Percentiles rank a stretch among this genome's conserved stretches.
These are phyloP conservation scores for Phrynocephalus vlangalii DNA, from an alignment of 2,797 vertebrate genomes.

Conservation along the genomic window DNA sequence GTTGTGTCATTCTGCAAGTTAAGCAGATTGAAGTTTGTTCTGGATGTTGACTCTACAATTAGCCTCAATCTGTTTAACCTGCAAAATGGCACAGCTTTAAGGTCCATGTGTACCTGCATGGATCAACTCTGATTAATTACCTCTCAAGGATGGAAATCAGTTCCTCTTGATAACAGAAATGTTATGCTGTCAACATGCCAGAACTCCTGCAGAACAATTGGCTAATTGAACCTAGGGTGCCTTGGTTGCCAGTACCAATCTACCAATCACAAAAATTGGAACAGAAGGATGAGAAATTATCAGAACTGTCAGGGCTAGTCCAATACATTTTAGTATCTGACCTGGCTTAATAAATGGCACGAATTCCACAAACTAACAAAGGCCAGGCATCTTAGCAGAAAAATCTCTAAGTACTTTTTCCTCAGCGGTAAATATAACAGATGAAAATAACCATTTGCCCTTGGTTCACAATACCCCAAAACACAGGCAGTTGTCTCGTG, in stretches of 20 bases:
- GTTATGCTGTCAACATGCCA: neutral
- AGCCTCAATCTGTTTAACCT: slow-evolving; percentile 19
- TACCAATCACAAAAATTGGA: neutral
- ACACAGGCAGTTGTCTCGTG: neutral
- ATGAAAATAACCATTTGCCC: too few species aligned
- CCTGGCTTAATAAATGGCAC: too few species aligned
- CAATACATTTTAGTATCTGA: too few species aligned
- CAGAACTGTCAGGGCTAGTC: too few species aligned
- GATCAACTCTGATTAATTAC: slow-evolving; percentile 2
- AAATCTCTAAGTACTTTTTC: too few species aligned
- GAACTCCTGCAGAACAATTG: neutral
- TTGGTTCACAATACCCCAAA: neutral
- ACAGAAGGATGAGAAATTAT: neutral
- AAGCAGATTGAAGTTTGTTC: slow-evolving; percentile 3
- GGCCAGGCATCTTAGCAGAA: too few species aligned
- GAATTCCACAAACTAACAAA: too few species aligned
- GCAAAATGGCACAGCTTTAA: neutral
- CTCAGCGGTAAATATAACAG: too few species aligned
- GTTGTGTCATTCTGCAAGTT: slow-evolving; percentile 10
- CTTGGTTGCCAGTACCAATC: neutral
- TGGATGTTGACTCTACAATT: slow-evolving; percentile 12
- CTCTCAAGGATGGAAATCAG: neutral
- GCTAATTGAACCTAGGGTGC: neutral
- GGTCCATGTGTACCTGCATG: neutral
- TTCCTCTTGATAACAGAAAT: neutral